Evolutionary conservation across 1,140 invertebrate species (phyloP), one percentile per base, ranked within the genome.

Genomic region (Drosophila kurseongensis): DNA sequence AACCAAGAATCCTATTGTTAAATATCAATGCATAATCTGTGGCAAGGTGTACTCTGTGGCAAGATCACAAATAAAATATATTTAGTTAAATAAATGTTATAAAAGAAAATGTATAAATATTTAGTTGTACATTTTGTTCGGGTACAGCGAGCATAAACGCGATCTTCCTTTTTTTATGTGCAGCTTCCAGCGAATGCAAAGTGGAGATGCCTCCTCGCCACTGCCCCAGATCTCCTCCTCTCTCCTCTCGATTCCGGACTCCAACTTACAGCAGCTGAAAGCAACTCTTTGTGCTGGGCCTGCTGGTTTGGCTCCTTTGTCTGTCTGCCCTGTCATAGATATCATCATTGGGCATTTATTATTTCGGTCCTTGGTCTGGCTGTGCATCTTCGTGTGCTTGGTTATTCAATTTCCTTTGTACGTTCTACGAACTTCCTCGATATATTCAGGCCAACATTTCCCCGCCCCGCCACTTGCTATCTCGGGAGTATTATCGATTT

Each of bases 321-420:
- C 72, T 89, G 44, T 60, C 51, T 56, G 58, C 36, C 74, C 62
- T 52, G 71, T 77, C 80, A 75, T 83, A 82, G 80, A 82, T 83
- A 88, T 77, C 83, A 89, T 88, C 83, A 89, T 79, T 79, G 72
- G 79, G 79, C 83, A 83, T 88, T 88, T 88, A 83, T 88, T 86
- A 67, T 79, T 69, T 61, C 66, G 78, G 79, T 68, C 51, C 65
- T 75, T 60, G 36, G 13, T 32, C 27, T 27, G 60, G 60, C 60
- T 69, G 35, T 66, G 38, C 32, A 45, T 45, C 57, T 61, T 27
- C 62, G 48, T 57, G 18, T 50, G 41, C 27, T 29, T 66, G 58
- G 82, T 68, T 85, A 73, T 82, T 79, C 55, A 82, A 76, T 82
- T 88, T 82, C 62, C 78, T 73, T 88, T 79, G 82, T 78, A 50